phyloP scores from a whole-genome alignment of 2,888 invertebrate genomes.

The Limenitis camilla region DNA sequence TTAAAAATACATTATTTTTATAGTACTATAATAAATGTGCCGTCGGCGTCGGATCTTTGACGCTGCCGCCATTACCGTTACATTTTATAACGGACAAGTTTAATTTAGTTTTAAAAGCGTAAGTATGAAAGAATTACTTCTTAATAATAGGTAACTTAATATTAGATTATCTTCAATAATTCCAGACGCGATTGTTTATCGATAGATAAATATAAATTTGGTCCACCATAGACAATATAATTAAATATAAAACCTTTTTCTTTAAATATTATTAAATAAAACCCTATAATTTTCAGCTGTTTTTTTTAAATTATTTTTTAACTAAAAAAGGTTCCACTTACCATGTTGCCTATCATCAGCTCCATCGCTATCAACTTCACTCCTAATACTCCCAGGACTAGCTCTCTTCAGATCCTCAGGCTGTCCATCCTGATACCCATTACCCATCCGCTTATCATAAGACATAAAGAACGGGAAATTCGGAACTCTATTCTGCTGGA shows the following conservation, averaged over 20 bases:
- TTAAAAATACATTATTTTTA: slow-evolving; percentile 8
- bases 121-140: too few species aligned
- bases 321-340: slow-evolving; percentile 31
- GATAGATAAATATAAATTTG: too few species aligned
- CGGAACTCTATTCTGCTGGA: slow-evolving; percentile 59
- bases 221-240: too few species aligned
- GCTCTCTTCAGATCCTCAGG: slow-evolving; percentile 59
- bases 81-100: not conserved
- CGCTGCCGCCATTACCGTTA: slow-evolving; percentile 10
- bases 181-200: too few species aligned
- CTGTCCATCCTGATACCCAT: slow-evolving; percentile 38
- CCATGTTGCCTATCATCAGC: slow-evolving; percentile 63
- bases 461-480: slow-evolving; percentile 70
- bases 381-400: slow-evolving; percentile 61
- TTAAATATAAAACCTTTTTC: too few species aligned
- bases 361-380: slow-evolving; percentile 66
- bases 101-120: too few species aligned
- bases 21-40: slow-evolving; percentile 5
- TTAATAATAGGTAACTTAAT: too few species aligned
- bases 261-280: too few species aligned
- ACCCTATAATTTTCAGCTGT: too few species aligned
- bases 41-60: slow-evolving; percentile 11
- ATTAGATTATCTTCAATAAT: too few species aligned
- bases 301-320: not conserved
- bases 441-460: slow-evolving; percentile 57